Evolutionary conservation across 2,113 vertebrate species (phyloP), one percentile per base, ranked within the genome.

Genomic region (Varanus salvator): DNA sequence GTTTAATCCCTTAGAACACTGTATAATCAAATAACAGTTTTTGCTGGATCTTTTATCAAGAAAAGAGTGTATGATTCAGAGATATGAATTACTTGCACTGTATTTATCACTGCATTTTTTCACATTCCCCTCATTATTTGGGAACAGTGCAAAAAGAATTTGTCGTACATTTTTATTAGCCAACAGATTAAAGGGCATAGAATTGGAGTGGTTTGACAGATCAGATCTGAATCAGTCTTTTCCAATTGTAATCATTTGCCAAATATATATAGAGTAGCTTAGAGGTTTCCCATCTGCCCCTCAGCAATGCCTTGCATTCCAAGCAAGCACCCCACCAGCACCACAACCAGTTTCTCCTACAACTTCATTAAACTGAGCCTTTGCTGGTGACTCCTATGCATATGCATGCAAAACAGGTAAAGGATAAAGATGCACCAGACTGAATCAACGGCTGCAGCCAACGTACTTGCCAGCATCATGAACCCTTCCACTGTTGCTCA

Each of bases 1-100:
- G 44, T 72, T 8, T 2, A 64, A 81, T 44, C 44, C 1, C 1
- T 8, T 81, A n/a, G 38, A 12, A 81, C 1, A 0, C 0, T 0
- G 6, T 66, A 77, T 44, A 87, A 19, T 66, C 44, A 23, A 88
- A 57, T 87, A n/a, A 15, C 71, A 57, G 50, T 23, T n/a, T 72
- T n/a, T 23, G 8, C 69, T 14, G 3, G 2, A 12, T 14, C 8
- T 2, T 38, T 76, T 84, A 85, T 92, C 80, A 69, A 83, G 64
- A 82, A 15, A 29, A 87, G 27, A 29, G 93, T 60, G 27, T 31
- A 64, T 0, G 15, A 60, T 92, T 86, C 78, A 92, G 71, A 11
- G 60, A 0, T 23, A 38, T 78, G 71, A 80, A 64, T 44, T 88
- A 29, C 23, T 50, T 89, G 34, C 19, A 21, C 31, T n/a, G 81